These are phyloP conservation scores for Setipinna tenuifilis DNA, from an alignment of 2,797 vertebrate species.

Conservation along the genomic window DNA sequence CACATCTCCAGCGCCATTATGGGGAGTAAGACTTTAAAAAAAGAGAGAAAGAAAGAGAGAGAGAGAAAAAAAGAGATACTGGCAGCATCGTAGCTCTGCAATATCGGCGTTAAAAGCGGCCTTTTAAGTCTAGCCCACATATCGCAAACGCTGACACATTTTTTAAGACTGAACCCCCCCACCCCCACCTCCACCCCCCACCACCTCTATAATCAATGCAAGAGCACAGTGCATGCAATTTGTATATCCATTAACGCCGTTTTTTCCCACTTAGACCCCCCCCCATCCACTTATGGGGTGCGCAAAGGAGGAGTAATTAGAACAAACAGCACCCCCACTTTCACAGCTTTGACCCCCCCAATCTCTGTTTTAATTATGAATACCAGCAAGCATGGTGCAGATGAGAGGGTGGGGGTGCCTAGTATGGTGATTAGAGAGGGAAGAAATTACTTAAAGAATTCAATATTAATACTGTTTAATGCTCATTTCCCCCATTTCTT, in stretches of 20 bases:
- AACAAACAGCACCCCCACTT: constrained; percentile 52
- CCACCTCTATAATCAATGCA: constrained; percentile 30
- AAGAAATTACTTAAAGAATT: constrained; percentile 37
- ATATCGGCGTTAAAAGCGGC: neutral
- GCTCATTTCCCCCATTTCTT: neutral
- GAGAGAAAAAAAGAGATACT: constrained; percentile 17
- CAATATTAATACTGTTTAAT: constrained; percentile 41
- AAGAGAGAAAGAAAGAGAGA: constrained; percentile 5
- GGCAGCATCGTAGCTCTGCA: neutral
- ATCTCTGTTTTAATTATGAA: constrained; percentile 50
- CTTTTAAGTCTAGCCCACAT: constrained; percentile 33
- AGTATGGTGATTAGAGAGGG: neutral
- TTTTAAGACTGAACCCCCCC: constrained; percentile 7
- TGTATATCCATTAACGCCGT: constrained; percentile 51
- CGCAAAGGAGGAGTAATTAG: constrained; percentile 49
- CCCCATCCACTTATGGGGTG: constrained; percentile 15
- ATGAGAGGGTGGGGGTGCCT: neutral
- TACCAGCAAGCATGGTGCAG: constrained; percentile 24
- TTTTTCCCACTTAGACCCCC: constrained; percentile 38
- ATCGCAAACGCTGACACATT: neutral
- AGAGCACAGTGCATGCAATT: constrained; percentile 36
- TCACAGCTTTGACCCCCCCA: constrained; percentile 29
- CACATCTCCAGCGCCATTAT: constrained; percentile 1
- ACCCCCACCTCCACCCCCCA: too few relatives aligned
- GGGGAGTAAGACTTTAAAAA: neutral